Base-by-base conservation (phyloP, 2,113 vertebrate species). In the Carollia perspicillata region DNA sequence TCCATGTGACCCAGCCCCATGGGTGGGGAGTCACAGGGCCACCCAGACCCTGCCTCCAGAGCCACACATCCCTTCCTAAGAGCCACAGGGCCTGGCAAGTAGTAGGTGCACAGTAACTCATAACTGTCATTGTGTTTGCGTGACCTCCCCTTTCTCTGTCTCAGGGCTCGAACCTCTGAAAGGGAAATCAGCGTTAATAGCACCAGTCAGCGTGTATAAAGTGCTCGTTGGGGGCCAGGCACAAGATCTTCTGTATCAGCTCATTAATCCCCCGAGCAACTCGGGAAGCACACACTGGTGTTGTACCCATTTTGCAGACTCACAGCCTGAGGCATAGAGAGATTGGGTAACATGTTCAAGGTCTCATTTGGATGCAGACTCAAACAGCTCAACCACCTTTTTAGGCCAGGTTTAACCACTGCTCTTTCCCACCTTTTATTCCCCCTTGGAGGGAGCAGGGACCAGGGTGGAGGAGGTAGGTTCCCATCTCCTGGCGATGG, bases 281-380 rank as follows among this genome's bases (percentile, higher is more conserved):
- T 18, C 22, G 0, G 2, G 2, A 42, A 5, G n/a, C 47, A 13
- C 10, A 14, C 7, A 1, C 58, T 5, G 3, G 33, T 26, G 4
- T 11, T 8, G 8, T 2, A 17, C 49, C 69, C 68, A 11, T n/a
- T 23, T 53, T n/a, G 9, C 51, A 86, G 80, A 22, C 4, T 11
- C 11, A 14, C 11, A 55, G 2, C 22, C 35, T 8, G 44, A 74
- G 72, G 35, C 55, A 9, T 0, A n/a, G 42, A 40, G 63, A 60
- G 30, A 7, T 30, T 30, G 26, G 26, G 5, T 30, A 13, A 60
- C 14, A 8, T 1, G 17, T 58, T 40, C 55, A 13, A 37, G 42
- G 58, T 40, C 42, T 47, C 8, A 3, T 12, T 44, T 13, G 9
- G 86, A 8, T 3, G 37, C 40, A 65, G 8, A 35, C 6, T 33